These are phyloP conservation scores for Bombylius major DNA, from an alignment of 2,888 invertebrate species.

Conservation along the genomic window DNA sequence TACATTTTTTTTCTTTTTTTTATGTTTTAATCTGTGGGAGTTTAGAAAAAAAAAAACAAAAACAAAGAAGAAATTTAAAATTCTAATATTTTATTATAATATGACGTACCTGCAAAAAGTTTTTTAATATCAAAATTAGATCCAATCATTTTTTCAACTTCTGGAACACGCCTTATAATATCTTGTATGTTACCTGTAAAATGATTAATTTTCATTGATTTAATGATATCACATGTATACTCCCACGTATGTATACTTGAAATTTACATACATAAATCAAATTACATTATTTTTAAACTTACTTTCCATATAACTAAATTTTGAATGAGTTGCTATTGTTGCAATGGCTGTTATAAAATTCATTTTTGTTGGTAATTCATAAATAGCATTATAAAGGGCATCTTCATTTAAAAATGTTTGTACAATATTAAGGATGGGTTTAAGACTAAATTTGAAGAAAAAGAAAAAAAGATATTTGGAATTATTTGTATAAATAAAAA, in stretches of 20 bases:
- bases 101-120: slow-evolving; percentile 28
- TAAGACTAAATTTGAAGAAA: slow-evolving; percentile 19
- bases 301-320: slow-evolving; percentile 31
- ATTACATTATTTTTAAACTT: slow-evolving; percentile 7
- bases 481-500: no score
- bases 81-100: not conserved
- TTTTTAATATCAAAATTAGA: slow-evolving; percentile 30
- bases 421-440: slow-evolving; percentile 32
- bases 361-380: slow-evolving; percentile 30
- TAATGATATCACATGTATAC: no score
- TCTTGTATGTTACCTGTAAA: slow-evolving; percentile 24
- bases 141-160: slow-evolving; percentile 28
- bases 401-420: slow-evolving; percentile 34
- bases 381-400: slow-evolving; percentile 26
- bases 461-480: not conserved
- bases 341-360: slow-evolving; percentile 33
- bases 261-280: no score
- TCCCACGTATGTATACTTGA: no score
- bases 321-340: slow-evolving; percentile 28
- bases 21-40: no score
- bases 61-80: not conserved
- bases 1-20: no score
- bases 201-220: not conserved
- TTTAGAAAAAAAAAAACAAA: not conserved
- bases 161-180: slow-evolving; percentile 26